Evolutionary conservation across 2,797 vertebrate genomes (phyloP), one percentile per base, ranked within the genome.

Genomic region (Myotis daubentonii): DNA sequence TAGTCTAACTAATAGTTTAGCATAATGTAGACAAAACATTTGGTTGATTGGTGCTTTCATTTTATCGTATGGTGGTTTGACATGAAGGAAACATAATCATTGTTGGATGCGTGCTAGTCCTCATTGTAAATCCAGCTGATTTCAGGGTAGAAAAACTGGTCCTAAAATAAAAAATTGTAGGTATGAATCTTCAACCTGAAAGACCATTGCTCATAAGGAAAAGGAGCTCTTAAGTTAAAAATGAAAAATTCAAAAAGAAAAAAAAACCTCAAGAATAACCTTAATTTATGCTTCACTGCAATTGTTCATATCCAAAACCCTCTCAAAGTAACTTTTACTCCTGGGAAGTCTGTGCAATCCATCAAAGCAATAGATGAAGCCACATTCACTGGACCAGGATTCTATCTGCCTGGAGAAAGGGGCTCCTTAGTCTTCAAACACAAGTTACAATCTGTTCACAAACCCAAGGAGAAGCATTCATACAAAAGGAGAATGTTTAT

Each of bases 1-100:
- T 90, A 68, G 76, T 51, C 87, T 95, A 96, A 94, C 7, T 83
- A 80, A 92, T 79, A 87, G 51, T 68, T 94, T 66, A 30, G 36
- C n/a, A 66, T 74, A 17, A 49, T 83, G 71, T 55, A 96, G 90
- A 96, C 93, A 95, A 96, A 96, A 96, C 92, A 93, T 88, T 17
- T 86, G 79, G 81, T 53, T 89, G 68, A 47, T 57, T 89, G 55
- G 33, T 20, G n/a, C 57, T 96, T 95, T 94, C 74, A 72, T 44
- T 93, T 92, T 92, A 75, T 86, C 25, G 72, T 11, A 94, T 72
- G 36, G 87, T 74, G 51, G 93, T 86, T 95, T 94, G 81, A 95
- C 11, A 23, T 51, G n/a, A 66, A 95, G 25, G 60, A 91, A 86
- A 53, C 16, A 66, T 70, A 95, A 57, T 88, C 65, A 90, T 13